A percentile compares a stretch with the other conserved stretches of the same genome.
These are phyloP conservation scores for Mellilla xanthometata DNA, from an alignment of 2,888 invertebrate species.

Conservation along the genomic window DNA sequence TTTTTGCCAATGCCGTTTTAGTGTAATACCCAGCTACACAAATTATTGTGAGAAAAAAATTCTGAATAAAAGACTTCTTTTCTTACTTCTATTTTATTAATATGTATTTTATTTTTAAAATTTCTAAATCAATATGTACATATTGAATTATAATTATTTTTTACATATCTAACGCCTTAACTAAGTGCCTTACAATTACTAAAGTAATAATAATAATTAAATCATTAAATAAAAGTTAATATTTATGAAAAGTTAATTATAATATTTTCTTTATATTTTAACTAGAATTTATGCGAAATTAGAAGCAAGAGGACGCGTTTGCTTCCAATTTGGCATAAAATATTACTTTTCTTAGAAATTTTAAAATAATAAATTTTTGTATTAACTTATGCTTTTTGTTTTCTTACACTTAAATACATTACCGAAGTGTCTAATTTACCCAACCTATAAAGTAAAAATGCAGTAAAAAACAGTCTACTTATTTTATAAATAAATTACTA, in stretches of 20 bases:
- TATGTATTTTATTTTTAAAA: slow-evolving; percentile 5
- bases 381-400: background rate
- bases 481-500: too few species aligned
- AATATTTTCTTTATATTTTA: background rate
- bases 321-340: slow-evolving; percentile 51
- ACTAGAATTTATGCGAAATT: slow-evolving; percentile 38
- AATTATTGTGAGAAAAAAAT: background rate
- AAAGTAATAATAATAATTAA: background rate
- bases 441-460: slow-evolving; percentile 72
- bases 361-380: background rate
- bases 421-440: too few species aligned
- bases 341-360: background rate
- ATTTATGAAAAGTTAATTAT: background rate
- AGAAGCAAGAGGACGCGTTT: slow-evolving; percentile 77
- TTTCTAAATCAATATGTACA: slow-evolving; percentile 51
- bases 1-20: too few species aligned
- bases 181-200: background rate
- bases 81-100: slow-evolving; percentile 23
- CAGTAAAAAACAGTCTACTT: slow-evolving; percentile 67
- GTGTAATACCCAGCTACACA: too few species aligned
- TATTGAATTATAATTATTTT: slow-evolving; percentile 22
- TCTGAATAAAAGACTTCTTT: slow-evolving; percentile 21
- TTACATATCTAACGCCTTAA: background rate
- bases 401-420: background rate
- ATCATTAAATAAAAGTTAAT: too few species aligned